These are phyloP conservation scores for Alethe castanea DNA, from an alignment of 2,113 vertebrate genomes.

Conservation along the genomic window DNA sequence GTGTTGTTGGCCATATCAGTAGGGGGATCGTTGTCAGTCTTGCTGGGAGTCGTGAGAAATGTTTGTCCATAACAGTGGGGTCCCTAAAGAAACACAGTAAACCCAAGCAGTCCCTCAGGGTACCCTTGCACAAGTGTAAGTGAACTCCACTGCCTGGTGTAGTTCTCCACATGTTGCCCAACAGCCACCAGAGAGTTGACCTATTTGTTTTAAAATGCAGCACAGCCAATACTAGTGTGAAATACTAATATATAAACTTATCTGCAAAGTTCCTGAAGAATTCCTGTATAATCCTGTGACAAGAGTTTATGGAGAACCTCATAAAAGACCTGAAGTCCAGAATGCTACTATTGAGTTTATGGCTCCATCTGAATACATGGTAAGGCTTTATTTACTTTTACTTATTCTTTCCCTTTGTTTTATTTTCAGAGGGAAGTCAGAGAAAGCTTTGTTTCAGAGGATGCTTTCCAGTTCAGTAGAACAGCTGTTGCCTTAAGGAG, in stretches of 20 bases:
- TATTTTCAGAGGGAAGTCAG: background rate
- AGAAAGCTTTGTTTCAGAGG: background rate
- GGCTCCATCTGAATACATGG: slow-evolving; percentile 98
- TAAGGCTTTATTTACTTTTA: slow-evolving; percentile 52
- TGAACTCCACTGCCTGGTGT: background rate
- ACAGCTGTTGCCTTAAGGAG: background rate
- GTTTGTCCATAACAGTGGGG: background rate
- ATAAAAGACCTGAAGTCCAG: slow-evolving; percentile 94
- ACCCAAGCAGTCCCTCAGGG: background rate
- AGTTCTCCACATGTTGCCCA: background rate
- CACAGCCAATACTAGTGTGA: background rate
- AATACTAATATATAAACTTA: background rate
- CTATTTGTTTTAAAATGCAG: background rate
- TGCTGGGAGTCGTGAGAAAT: background rate
- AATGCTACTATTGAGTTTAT: slow-evolving; percentile 97
- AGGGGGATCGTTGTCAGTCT: background rate
- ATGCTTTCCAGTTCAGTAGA: background rate
- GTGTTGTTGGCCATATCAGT: background rate
- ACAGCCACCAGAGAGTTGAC: background rate
- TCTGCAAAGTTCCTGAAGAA: slow-evolving; percentile 89
- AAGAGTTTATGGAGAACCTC: slow-evolving; percentile 92
- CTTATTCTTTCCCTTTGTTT: background rate
- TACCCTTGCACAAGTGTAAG: background rate
- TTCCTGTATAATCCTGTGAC: slow-evolving; percentile 98
- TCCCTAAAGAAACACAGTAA: background rate